Evolutionary conservation across 1,140 invertebrate species (phyloP), one percentile per base, ranked within the genome.

Genomic region (Palaemon carinicauda): DNA sequence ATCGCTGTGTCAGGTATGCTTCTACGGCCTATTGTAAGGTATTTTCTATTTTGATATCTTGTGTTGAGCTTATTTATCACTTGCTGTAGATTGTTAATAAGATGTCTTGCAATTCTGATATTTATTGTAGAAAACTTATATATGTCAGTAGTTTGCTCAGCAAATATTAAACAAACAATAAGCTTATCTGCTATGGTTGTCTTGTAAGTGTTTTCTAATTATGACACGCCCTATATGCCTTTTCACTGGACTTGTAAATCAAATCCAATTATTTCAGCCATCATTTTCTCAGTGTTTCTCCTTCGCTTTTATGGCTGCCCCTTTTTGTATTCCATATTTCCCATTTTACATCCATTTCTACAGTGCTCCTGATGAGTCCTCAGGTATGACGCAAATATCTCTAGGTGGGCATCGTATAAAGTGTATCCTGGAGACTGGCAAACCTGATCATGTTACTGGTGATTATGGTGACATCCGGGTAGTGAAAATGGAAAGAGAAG

Each of bases 341-440:
- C 27, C 74, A 71, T 50, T 41, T n/a, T 41, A 29, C 7, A 10
- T 41, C 29, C 31, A 19, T 60, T 53, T 75, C 74, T 60, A 31
- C 82, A 78, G 65, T 73, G 84, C 84, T 80, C 84, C 60, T 80
- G 77, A n/a, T 65, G 80, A 71, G 75, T 73, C 29, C 31, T 51
- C 60, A 80, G 56, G 60, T 80, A 80, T 31, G 69, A 56, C 17
- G 71, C 81, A 82, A 71, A 80, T 71, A 69, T 86, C 84, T 7
- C 21, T 80, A 33, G 84, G 84, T 27, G 84, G 84, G 29, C 84
- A 89, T 54, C 82, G 88, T 15, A 86, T 89, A 50, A 89, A 89
- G 69, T 89, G 87, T 69, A 89, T 89, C 85, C 85, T 89, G 33
- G 88, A 89, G 56, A 87, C 88, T 1, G 88, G 88, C 31, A 89